phyloP scores from a whole-genome alignment of 2,113 vertebrate genomes.

The Anthoscopus minutus region DNA sequence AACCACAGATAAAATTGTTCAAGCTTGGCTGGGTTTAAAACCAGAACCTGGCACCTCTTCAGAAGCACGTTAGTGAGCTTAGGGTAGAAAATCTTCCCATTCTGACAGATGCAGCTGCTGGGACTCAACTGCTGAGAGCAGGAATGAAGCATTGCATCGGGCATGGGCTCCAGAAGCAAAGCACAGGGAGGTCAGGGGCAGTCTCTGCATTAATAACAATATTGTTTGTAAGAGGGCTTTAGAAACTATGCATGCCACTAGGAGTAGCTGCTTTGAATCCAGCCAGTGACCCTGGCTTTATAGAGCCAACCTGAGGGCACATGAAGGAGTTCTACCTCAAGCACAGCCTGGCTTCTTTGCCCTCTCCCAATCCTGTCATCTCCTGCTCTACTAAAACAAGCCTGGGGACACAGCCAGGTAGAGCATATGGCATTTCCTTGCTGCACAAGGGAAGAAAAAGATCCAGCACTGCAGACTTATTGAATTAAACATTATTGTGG shows the following conservation, averaged over 20 bases:
- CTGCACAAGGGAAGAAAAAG: neutral
- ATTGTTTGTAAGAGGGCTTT: neutral
- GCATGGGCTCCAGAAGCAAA: neutral
- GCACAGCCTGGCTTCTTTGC: neutral
- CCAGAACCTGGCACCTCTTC: slow-evolving; percentile 13
- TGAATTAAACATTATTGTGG: slow-evolving; percentile 49
- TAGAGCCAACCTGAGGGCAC: neutral
- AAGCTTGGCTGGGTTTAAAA: slow-evolving; percentile 16
- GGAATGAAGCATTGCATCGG: rapidly evolving
- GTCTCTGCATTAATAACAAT: neutral
- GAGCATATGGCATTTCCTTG: neutral
- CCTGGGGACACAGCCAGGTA: neutral
- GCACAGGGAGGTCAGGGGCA: neutral
- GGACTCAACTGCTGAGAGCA: neutral
- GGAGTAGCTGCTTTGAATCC: neutral
- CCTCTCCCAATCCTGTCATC: neutral
- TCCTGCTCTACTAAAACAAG: neutral
- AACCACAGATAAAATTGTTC: slow-evolving; percentile 10
- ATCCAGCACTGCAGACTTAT: neutral
- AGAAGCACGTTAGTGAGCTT: neutral
- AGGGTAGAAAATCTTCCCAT: neutral
- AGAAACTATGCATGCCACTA: neutral
- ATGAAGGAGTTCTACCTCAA: rapidly evolving
- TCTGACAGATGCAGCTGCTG: neutral
- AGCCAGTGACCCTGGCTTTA: neutral